Evolutionary conservation across 2,888 invertebrate species (phyloP), one percentile per base, ranked within the genome.

Genomic region (Trypoxylon attenuatum): DNA sequence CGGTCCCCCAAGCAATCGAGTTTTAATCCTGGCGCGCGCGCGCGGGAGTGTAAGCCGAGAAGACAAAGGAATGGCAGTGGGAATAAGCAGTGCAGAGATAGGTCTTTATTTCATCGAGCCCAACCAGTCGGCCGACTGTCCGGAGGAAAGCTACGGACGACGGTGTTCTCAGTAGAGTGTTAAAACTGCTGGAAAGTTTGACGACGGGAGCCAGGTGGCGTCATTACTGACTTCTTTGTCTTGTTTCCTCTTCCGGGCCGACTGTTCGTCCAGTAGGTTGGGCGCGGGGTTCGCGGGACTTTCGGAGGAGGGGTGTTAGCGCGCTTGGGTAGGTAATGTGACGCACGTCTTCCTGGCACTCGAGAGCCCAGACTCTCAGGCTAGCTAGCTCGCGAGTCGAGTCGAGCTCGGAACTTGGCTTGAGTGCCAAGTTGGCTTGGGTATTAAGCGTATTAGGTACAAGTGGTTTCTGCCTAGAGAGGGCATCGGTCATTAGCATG

Each of bases 401-500:
- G 69, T 56, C 69, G 66, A 56, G 57, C 50, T 52, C 56, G 53
- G 66, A 79, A 81, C 78, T 81, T 79, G 76, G 75, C 73, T 67
- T 72, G 80, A 84, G 82, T 82, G 81, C 77, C 81, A 82, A 84
- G 83, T 84, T 83, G 70, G 76, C 60, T 51, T 21, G 68, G 67
- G 80, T 77, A 80, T 80, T 78, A 78, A 80, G 76, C 80, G 79
- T 81, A 81, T 84, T 84, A 82, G 79, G 77, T 77, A 82, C 77
- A 79, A 76, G 79, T 76, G 77, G 80, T 77, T 77, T 73, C 77
- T 69, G 72, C 68, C 75, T 74, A 51, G 73, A 63, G 69, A 77
- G 73, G 69, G 75, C 75, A 81, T 81, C 79, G 84, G 82, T 83
- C 83, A 85, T 84, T 85, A 84, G 82, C 79, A 73, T 74, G 77